Percentiles rank a stretch among this genome's conserved stretches.
Evolutionary conservation across 2,797 vertebrate genomes (phyloP).

Genomic region (Loris lydekkerianus): DNA sequence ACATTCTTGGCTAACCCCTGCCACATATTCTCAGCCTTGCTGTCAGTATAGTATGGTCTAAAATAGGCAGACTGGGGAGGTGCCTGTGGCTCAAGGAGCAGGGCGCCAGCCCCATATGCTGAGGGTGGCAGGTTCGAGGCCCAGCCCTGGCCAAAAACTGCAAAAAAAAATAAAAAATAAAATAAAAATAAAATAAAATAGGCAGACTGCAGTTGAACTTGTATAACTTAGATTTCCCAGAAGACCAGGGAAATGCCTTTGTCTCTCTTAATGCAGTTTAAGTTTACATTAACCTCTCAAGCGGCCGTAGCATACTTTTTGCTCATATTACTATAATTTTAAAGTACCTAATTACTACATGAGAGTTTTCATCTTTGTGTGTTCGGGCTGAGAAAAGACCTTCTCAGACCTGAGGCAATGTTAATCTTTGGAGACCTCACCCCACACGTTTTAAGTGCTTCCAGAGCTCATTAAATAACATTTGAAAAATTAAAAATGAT

Average conservation of each 20-base stretch:
- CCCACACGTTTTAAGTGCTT: not conserved
- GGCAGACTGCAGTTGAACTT: not conserved
- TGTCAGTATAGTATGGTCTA: not conserved
- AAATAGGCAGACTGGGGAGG: not conserved
- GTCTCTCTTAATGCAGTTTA: not conserved
- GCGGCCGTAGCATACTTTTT: not conserved
- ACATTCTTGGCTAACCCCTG: not conserved
- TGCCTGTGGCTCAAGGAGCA: no score
- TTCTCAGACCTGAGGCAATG: not conserved
- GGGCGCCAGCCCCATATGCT: no score
- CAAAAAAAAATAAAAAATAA: no score
- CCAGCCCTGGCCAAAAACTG: no score
- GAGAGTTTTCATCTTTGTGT: not conserved
- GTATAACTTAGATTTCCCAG: not conserved
- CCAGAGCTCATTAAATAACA: not conserved
- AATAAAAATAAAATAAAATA: no score
- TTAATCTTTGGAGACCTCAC: not conserved
- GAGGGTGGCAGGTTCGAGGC: no score
- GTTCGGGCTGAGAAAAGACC: not conserved
- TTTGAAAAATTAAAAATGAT: not conserved
- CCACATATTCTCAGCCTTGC: not conserved
- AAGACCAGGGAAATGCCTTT: not conserved
- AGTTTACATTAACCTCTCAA: not conserved
- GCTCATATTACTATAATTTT: constrained; percentile 9
- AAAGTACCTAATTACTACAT: not conserved